A percentile compares a stretch with the other conserved stretches of the same genome.
These are phyloP conservation scores for Phenganax subtilis DNA, from an alignment of 92 coral and sea anemone genomes.

Conservation along the genomic window DNA sequence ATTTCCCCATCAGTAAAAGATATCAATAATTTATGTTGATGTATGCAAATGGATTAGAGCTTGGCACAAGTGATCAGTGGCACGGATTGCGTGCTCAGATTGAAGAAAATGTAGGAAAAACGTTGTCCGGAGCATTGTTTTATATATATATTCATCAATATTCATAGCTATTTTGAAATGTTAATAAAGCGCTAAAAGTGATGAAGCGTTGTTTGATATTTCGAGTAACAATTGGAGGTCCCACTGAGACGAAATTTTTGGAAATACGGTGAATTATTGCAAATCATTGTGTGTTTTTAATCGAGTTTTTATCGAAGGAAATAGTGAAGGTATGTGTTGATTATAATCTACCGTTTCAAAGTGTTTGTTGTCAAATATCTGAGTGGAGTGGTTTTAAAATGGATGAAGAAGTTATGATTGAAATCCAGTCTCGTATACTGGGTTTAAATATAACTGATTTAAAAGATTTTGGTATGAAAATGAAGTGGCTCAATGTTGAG, in stretches of 20 bases:
- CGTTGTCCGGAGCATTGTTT: not conserved
- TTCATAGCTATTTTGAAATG: too few relatives aligned
- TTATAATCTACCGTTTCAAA: not conserved
- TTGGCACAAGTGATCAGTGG: not conserved
- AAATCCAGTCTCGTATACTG: slow-evolving; percentile 1
- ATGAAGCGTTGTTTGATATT: not conserved
- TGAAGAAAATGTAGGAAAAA: not conserved
- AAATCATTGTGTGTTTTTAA: not conserved
- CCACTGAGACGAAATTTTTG: slow-evolving; percentile 1
- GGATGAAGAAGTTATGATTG: slow-evolving; percentile 8
- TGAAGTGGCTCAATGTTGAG: slow-evolving; percentile 10
- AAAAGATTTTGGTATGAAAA: slow-evolving; percentile 18
- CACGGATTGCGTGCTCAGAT: not conserved
- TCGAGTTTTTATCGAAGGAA: not conserved
- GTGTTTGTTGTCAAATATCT: not conserved
- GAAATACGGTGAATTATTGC: not conserved
- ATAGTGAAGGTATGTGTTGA: not conserved
- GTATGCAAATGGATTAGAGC: not conserved
- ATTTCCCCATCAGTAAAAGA: slow-evolving; percentile 20
- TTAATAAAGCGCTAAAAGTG: too few relatives aligned
- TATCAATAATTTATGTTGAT: not conserved
- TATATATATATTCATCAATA: too few relatives aligned
- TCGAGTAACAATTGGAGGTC: slow-evolving; percentile 16
- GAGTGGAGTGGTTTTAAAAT: not conserved
- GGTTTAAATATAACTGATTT: slow-evolving; percentile 10